Conservation (phyloP, 35 echinoderm and acorn worm species). For the Heliocidaris erythrogramma region DNA sequence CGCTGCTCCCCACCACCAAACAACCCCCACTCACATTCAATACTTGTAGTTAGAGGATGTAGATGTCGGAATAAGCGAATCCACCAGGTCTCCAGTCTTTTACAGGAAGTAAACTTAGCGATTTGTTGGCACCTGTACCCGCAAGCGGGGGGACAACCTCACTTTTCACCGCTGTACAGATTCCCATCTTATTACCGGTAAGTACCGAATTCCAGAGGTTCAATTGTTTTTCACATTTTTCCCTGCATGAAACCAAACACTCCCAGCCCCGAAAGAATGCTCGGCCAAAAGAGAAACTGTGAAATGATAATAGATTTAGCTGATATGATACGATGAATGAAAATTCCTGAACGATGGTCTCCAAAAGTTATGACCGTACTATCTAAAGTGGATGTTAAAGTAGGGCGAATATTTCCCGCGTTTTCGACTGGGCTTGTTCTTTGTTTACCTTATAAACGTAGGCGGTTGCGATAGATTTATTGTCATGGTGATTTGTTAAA, state of each 20-base stretch:
- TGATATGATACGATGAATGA: not conserved
- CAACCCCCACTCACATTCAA: not conserved
- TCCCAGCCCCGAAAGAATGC: not conserved
- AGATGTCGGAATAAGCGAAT: not conserved
- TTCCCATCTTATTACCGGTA: constrained; percentile 1
- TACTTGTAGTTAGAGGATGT: not conserved
- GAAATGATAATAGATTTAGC: not conserved
- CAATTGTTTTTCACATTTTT: not conserved
- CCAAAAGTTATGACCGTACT: not conserved
- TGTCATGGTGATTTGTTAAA: not conserved
- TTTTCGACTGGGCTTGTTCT: not conserved
- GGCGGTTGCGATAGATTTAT: not conserved
- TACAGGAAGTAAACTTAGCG: not conserved
- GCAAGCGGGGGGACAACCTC: constrained; percentile 30
- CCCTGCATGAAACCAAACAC: not conserved
- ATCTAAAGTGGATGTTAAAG: not conserved
- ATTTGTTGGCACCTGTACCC: constrained; percentile 30
- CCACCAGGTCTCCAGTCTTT: not conserved
- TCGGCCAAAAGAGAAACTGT: not conserved
- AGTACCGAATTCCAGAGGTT: not conserved
- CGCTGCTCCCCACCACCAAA: constrained; percentile 25
- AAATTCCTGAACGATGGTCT: not conserved
- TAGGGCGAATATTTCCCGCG: not conserved
- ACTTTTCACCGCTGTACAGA: constrained; percentile 4
- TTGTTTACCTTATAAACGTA: not conserved